A percentile compares a stretch with the other conserved stretches of the same genome.
phyloP scores from a whole-genome alignment of 1,140 invertebrate species.

The Aphaenogaster floridana region DNA sequence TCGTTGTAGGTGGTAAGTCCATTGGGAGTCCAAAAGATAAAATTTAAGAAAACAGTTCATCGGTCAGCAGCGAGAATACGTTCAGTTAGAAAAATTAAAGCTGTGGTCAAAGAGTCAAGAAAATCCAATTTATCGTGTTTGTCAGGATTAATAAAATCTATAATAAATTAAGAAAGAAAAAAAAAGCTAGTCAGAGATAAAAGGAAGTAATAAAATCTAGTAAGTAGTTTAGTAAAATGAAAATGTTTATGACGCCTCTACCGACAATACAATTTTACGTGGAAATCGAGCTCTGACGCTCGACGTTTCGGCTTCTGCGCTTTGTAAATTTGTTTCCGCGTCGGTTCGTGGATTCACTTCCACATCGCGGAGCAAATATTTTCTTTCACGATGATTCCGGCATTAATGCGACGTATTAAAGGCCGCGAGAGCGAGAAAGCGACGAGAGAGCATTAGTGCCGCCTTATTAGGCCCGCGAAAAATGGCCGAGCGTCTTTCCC shows the following conservation, averaged over 20 bases:
- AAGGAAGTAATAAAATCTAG: background rate
- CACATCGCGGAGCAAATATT: constrained; percentile 60
- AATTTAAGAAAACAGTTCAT: no score
- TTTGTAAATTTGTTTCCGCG: constrained; percentile 49
- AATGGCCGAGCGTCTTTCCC: constrained; percentile 70
- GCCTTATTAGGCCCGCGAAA: constrained; percentile 79
- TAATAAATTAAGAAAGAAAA: no score
- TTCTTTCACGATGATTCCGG: constrained; percentile 53
- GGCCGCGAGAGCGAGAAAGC: constrained; percentile 26
- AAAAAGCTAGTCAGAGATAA: no score
- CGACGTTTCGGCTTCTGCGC: background rate
- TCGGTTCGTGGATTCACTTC: constrained; percentile 18
- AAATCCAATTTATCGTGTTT: no score
- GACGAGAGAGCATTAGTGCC: constrained; percentile 75
- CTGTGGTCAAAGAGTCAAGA: no score
- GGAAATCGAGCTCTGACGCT: background rate
- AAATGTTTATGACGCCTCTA: background rate
- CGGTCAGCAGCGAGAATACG: no score
- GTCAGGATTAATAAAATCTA: no score
- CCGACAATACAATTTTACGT: background rate
- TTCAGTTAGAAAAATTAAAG: no score
- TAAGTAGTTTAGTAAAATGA: background rate
- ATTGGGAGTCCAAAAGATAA: no score
- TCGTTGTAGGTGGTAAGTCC: no score
- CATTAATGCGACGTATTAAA: constrained; percentile 48